Conservation (phyloP, 1,140 invertebrate species). For the Marisa cornuarietis region DNA sequence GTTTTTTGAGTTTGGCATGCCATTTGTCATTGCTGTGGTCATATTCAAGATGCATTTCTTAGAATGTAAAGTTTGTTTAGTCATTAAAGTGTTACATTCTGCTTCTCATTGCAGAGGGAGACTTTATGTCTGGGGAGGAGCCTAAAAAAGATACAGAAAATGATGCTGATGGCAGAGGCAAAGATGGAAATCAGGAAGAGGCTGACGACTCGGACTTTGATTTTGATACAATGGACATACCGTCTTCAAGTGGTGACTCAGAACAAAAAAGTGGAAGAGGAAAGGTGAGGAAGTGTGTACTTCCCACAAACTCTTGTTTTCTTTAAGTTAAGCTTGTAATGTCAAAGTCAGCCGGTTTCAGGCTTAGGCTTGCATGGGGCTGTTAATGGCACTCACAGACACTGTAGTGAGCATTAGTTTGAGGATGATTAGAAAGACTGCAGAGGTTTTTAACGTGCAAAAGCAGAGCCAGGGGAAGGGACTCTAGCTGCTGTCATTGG, state of each 20-base stretch:
- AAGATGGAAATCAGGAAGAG: constrained; percentile 6
- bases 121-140: background rate
- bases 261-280: background rate
- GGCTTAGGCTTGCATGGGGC: background rate
- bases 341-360: background rate
- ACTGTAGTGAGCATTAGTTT: too few species aligned
- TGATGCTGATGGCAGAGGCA: background rate
- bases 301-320: background rate
- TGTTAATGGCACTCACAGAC: too few species aligned
- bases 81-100: too few species aligned
- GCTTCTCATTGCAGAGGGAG: background rate
- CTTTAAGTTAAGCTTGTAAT: background rate
- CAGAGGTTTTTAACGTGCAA: too few species aligned
- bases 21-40: too few species aligned
- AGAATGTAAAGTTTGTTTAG: too few species aligned
- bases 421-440: too few species aligned
- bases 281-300: background rate
- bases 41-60: too few species aligned
- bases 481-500: too few species aligned
- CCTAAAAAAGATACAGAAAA: background rate
- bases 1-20: too few species aligned
- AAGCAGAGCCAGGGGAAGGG: too few species aligned
- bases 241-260: background rate
- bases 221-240: constrained; percentile 23
- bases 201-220: constrained; percentile 29